Conservation (phyloP, 2,113 vertebrate species). For the Macroglossus sobrinus region DNA sequence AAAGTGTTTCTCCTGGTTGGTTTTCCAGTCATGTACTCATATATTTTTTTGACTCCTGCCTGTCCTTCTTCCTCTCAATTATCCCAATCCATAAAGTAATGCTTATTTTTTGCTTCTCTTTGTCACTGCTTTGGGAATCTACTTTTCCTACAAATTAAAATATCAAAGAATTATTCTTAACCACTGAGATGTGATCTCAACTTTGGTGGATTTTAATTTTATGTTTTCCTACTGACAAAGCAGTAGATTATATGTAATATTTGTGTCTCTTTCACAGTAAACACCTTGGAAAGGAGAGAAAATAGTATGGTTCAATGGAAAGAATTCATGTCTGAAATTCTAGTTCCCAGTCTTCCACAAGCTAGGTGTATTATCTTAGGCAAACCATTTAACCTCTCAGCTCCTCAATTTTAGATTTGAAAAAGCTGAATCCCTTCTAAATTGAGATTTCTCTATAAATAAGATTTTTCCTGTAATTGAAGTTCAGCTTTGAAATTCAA, state of each 20-base stretch:
- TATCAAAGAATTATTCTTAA: slow-evolving; percentile 56
- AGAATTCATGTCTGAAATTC: slow-evolving; percentile 5
- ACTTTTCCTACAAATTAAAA: slow-evolving; percentile 15
- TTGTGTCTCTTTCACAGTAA: slow-evolving; percentile 49
- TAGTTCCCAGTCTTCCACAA: slow-evolving; percentile 7
- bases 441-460: neutral
- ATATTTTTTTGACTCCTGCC: neutral
- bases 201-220: slow-evolving; percentile 66
- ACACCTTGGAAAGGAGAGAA: slow-evolving; percentile 16
- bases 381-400: neutral
- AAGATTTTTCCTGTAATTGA: neutral
- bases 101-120: slow-evolving; percentile 38
- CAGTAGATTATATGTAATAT: slow-evolving; percentile 35
- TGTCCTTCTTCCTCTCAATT: neutral
- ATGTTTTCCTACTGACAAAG: slow-evolving; percentile 60
- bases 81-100: slow-evolving; percentile 20
- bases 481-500: slow-evolving; percentile 45
- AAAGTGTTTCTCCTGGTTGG: neutral
- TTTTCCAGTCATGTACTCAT: neutral
- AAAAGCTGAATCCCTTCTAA: slow-evolving; percentile 25
- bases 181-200: slow-evolving; percentile 68
- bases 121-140: slow-evolving; percentile 32
- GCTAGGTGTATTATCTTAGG: neutral
- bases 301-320: neutral
- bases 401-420: slow-evolving; percentile 17